Percentiles rank a stretch among this genome's conserved stretches.
phyloP scores from a whole-genome alignment of 2,888 invertebrate genomes.

The Stictocephala bisonia region DNA sequence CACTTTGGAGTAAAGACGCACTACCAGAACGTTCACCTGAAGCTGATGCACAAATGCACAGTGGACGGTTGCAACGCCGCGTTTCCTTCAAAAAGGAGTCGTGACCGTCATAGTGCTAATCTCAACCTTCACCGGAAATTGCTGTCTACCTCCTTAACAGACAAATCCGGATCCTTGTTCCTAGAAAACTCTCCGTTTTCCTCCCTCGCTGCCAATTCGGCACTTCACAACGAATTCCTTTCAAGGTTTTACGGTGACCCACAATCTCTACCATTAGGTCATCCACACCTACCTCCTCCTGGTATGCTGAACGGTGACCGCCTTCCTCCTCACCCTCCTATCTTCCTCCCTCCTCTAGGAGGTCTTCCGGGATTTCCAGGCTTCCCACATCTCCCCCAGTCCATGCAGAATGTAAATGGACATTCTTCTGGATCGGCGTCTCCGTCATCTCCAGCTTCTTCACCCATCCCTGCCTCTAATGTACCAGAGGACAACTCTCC shows the following conservation, averaged over 20 bases:
- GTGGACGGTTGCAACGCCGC: slow-evolving; percentile 95
- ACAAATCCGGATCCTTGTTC: slow-evolving; percentile 59
- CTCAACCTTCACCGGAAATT: slow-evolving; percentile 91
- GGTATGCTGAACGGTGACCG: slow-evolving; percentile 66
- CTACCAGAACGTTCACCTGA: slow-evolving; percentile 95
- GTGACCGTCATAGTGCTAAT: slow-evolving; percentile 94
- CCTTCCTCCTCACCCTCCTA: slow-evolving; percentile 68
- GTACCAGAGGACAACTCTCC: slow-evolving; percentile 77
- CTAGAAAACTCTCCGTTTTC: slow-evolving; percentile 68
- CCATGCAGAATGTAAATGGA: slow-evolving; percentile 65
- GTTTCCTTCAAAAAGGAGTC: slow-evolving; percentile 91
- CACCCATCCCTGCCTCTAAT: slow-evolving; percentile 64
- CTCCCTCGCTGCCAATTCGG: slow-evolving; percentile 67
- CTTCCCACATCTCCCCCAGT: slow-evolving; percentile 67
- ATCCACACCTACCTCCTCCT: slow-evolving; percentile 66
- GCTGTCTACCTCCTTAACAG: slow-evolving; percentile 72
- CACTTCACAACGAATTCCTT: slow-evolving; percentile 79
- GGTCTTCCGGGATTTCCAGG: slow-evolving; percentile 69
- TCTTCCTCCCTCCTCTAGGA: slow-evolving; percentile 71
- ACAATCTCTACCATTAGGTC: slow-evolving; percentile 60
- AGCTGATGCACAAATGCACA: slow-evolving; percentile 94
- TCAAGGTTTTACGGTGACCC: slow-evolving; percentile 82
- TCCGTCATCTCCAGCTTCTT: slow-evolving; percentile 57
- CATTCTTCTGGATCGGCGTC: slow-evolving; percentile 62
- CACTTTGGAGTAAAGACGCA: slow-evolving; percentile 94